Base-by-base conservation (phyloP, 2,797 vertebrate genomes). In the Xerus rutilus region DNA sequence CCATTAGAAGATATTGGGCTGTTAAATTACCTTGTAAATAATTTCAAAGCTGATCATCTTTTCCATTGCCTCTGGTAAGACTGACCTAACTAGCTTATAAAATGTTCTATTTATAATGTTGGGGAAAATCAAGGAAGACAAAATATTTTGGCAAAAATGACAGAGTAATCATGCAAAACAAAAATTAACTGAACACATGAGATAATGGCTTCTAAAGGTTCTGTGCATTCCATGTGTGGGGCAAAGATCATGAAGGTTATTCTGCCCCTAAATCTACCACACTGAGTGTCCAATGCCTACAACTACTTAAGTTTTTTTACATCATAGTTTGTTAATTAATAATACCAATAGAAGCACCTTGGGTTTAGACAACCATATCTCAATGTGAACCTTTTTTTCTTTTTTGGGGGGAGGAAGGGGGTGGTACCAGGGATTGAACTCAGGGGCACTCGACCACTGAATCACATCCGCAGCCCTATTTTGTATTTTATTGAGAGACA, bases 21-120 rank as follows among this genome's bases (percentile, higher is more conserved):
- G 20, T 49, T 86, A 69, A 57, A 59, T 45, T 95, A 30, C 69
- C 91, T 89, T 84, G 7, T 74, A 82, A 73, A 62, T 81, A 81
- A 85, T 32, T 82, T 95, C 52, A 78, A 90, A 96, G 88, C 3
- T 65, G 23, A 92, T 84, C 4, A 54, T 77, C n/a, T 93, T 73
- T 57, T 72, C 15, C 15, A 69, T 47, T 79, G 54, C 5, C 45
- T 64, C 49, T 89, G 43, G 1, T 89, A 88, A 94, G 12, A 10
- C 6, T 93, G 59, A 82, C 18, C 52, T 87, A 93, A 94, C 69
- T 2, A 89, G 65, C 32, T 86, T 62, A 69, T 2, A 73, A 89
- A 77, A 93, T 65, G 18, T 32, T 5, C 23, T 86, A 93, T 43
- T 77, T 70, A 62, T 39, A 64, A 85, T 17, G 23, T 57, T 77